These are phyloP conservation scores for Boloria selene DNA, from an alignment of 2,888 invertebrate species.

Conservation along the genomic window DNA sequence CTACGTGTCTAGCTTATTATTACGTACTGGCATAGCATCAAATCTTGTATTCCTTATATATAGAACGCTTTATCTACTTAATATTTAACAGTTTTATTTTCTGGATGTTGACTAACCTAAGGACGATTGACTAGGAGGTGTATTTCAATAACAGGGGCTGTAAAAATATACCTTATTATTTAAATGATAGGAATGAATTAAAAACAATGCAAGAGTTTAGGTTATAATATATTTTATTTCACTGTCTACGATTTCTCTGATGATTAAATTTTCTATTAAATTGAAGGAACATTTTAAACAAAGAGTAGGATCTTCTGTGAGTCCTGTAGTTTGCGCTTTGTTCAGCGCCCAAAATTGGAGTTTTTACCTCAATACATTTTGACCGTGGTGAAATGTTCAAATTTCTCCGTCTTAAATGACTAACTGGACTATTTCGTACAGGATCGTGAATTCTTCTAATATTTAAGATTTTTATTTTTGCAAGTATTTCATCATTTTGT, in stretches of 20 bases:
- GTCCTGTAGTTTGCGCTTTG: conserved; percentile 45
- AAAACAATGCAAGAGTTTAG: not conserved
- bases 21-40: too few species aligned
- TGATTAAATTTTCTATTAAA: conserved; percentile 32
- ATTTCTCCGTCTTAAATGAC: conserved; percentile 28
- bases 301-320: conserved; percentile 34
- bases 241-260: conserved; percentile 16
- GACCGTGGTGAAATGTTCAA: conserved; percentile 34
- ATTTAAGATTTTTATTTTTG: conserved; percentile 52
- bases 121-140: too few species aligned
- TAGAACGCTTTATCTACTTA: too few species aligned
- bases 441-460: conserved; percentile 22
- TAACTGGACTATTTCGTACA: conserved; percentile 3
- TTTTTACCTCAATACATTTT: conserved; percentile 38
- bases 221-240: conserved; percentile 3
- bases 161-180: too few species aligned
- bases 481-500: conserved; percentile 62
- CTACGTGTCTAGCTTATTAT: too few species aligned
- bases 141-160: too few species aligned
- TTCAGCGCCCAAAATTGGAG: conserved; percentile 45
- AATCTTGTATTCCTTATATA: too few species aligned
- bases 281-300: conserved; percentile 34
- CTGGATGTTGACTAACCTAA: too few species aligned
- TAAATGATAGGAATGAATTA: not conserved
- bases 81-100: too few species aligned